Percentiles rank a stretch among this genome's conserved stretches.
phyloP scores from a whole-genome alignment of 2,797 vertebrate species.

The Spondyliosoma cantharus region DNA sequence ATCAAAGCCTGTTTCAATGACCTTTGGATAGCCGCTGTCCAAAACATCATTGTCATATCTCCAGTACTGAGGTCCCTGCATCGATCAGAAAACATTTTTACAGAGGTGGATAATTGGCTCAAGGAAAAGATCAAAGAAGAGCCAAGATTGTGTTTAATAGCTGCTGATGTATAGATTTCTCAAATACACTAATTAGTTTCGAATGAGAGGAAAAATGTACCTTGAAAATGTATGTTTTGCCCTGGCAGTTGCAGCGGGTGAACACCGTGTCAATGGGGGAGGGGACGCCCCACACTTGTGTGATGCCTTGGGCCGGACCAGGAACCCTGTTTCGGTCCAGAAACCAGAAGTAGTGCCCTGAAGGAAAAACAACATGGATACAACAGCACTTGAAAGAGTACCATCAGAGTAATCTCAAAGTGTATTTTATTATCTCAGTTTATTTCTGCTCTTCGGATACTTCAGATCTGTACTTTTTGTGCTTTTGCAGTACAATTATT shows the following conservation, averaged over 20 bases:
- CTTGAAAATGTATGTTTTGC: slow-evolving; percentile 97
- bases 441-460: not conserved
- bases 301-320: slow-evolving; percentile 86
- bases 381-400: not conserved
- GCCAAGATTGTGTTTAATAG: not conserved
- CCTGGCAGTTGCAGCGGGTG: slow-evolving; percentile 95
- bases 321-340: slow-evolving; percentile 84
- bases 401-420: not conserved
- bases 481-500: too few species aligned
- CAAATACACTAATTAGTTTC: not conserved
- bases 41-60: slow-evolving; percentile 90
- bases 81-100: not conserved
- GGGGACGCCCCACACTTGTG: slow-evolving; percentile 91
- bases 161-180: not conserved
- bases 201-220: slow-evolving; percentile 69
- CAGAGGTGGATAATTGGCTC: not conserved
- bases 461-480: not conserved
- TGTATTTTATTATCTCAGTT: not conserved
- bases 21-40: slow-evolving; percentile 90
- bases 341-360: slow-evolving; percentile 95
- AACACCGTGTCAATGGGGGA: slow-evolving; percentile 95
- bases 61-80: slow-evolving; percentile 91
- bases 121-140: not conserved
- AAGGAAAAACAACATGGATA: not conserved
- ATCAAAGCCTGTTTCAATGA: slow-evolving; percentile 87